Evolutionary conservation across 2,888 invertebrate genomes (phyloP).

Genomic region (Eurois occulta): DNA sequence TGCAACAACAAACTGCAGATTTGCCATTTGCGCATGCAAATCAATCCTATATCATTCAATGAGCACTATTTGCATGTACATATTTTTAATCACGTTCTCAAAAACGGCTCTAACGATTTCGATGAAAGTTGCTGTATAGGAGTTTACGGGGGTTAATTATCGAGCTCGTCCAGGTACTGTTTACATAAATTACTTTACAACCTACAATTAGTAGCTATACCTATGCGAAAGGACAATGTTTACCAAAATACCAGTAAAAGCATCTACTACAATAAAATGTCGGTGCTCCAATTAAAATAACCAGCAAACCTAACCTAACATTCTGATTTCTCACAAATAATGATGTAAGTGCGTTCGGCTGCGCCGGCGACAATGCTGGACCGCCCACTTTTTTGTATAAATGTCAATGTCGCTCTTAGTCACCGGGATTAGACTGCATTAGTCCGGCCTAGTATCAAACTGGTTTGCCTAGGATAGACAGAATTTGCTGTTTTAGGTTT

Average conservation of each 20-base stretch:
- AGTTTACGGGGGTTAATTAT: too few species aligned
- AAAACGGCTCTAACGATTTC: too few species aligned
- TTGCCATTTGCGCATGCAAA: not conserved
- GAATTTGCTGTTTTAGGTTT: not conserved
- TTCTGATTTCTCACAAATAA: conserved; percentile 61
- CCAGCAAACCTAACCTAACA: conserved; percentile 38
- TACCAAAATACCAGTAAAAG: not conserved
- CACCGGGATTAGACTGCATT: conserved; percentile 40
- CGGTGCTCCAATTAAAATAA: conserved; percentile 41
- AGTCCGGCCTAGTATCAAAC: conserved; percentile 17
- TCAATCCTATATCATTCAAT: not conserved
- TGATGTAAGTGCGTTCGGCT: conserved; percentile 64
- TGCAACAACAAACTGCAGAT: not conserved
- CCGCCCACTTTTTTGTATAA: conserved; percentile 61
- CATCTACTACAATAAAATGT: not conserved
- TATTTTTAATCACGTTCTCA: too few species aligned
- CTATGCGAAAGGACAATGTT: not conserved
- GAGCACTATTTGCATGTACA: too few species aligned
- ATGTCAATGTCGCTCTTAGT: conserved; percentile 68
- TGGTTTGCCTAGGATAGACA: not conserved
- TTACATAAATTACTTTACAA: not conserved
- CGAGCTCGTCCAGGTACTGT: too few species aligned
- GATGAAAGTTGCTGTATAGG: too few species aligned
- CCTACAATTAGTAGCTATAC: not conserved
- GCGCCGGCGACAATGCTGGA: conserved; percentile 37